phyloP scores from a whole-genome alignment of 2,113 vertebrate species.

The Melanotaenia duboulayi region DNA sequence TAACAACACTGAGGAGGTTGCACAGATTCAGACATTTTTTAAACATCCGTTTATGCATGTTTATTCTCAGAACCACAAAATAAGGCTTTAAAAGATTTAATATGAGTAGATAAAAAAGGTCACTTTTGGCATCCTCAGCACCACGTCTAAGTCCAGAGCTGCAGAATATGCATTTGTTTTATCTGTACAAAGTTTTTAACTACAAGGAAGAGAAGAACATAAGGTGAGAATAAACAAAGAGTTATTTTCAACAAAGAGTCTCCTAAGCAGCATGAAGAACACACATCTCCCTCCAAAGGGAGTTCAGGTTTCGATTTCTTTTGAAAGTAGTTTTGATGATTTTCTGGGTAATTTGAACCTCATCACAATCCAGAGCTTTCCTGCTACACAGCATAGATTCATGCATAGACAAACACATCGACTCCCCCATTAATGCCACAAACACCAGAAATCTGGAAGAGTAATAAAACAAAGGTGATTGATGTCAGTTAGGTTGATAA shows the following conservation, averaged over 20 bases:
- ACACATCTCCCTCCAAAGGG: slow-evolving; percentile 1
- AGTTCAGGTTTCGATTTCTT: slow-evolving; percentile 25
- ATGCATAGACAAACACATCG: background rate
- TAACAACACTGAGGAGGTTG: background rate
- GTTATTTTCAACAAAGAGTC: no score
- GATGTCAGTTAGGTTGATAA: slow-evolving; percentile 70
- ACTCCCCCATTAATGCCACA: slow-evolving; percentile 30
- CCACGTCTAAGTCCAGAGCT: slow-evolving; percentile 2
- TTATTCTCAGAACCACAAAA: background rate
- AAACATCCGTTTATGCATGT: background rate
- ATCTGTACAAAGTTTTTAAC: slow-evolving; percentile 4
- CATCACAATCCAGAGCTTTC: slow-evolving; percentile 9
- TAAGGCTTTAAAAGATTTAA: slow-evolving; percentile 12
- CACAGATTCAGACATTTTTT: background rate
- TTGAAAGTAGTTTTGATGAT: slow-evolving; percentile 4
- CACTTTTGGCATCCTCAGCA: slow-evolving; percentile 2
- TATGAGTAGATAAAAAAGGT: background rate
- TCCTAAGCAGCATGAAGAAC: background rate
- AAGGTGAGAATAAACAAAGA: slow-evolving; percentile 2
- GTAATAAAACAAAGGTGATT: slow-evolving; percentile 51
- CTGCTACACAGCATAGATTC: slow-evolving; percentile 31
- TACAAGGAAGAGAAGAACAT: background rate
- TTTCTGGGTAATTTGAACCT: slow-evolving; percentile 39
- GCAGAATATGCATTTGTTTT: background rate
- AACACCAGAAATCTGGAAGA: slow-evolving; percentile 56